Base-by-base conservation (phyloP, 2,113 vertebrate genomes). In the Corythoichthys haematopterus region DNA sequence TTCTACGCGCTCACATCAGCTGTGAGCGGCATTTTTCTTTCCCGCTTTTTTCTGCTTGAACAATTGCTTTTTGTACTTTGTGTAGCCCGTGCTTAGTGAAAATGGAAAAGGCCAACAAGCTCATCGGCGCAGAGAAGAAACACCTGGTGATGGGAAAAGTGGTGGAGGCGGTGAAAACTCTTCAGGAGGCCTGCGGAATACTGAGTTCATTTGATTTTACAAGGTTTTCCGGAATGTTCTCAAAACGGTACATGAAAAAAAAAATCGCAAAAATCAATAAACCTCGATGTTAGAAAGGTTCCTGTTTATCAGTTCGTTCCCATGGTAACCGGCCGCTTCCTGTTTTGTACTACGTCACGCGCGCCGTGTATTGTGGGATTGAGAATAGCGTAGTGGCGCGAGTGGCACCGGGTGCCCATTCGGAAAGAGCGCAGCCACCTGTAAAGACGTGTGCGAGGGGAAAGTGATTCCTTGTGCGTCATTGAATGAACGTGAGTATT, bases 101-200 rank as follows among this genome's bases (percentile, higher is more conserved):
- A 80, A 94, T 95, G 80, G 93, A 90, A 79, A 94, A 97, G 85
- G 94, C 94, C 51, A 95, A 94, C 88, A 95, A 94, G 72, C 79
- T 97, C 0, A 75, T 98, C 85, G 95, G 94, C 40, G 78, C 92
- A n/a, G 96, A 95, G 36, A 95, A 94, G 88, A 94, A 93, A 79
- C 90, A 95, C 81, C 85, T 98, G 79, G 94, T 96, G 60, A 92
- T 95, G 94, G 95, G 94, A 35, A 92, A 95, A 81, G 89, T 91
- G 84, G 93, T 93, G 28, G 92, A 94, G 70, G 95, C 96, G 68
- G 95, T 95, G 72, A 91, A 90, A 74, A 89, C 88, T 0, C 94
- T 98, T 77, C 96, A 98, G 83, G 95, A 97, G 81, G 94, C 96
- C 82, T 94, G 95, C 0, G 91, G 92, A 70, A 85, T 96, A 80